Conservation (phyloP, 2,797 vertebrate species). For the Sebastes minor region DNA sequence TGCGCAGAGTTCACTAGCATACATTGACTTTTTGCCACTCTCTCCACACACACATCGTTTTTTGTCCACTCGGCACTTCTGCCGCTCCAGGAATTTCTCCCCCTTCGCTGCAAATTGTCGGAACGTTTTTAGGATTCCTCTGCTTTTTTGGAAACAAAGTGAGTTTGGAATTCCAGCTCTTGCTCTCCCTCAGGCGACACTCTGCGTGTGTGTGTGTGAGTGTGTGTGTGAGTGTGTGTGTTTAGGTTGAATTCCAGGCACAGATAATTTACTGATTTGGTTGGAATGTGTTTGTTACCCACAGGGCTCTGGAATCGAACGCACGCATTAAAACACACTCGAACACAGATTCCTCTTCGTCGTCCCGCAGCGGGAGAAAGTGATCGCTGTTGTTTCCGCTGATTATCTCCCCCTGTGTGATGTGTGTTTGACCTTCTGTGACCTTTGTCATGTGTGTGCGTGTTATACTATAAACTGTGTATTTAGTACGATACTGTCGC, state of each 20-base stretch:
- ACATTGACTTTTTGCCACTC: constrained; percentile 57
- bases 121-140: constrained; percentile 73
- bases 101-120: constrained; percentile 40
- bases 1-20: constrained; percentile 46
- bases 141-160: constrained; percentile 51
- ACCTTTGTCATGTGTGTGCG: background rate
- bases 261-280: constrained; percentile 79
- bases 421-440: constrained; percentile 32
- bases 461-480: background rate
- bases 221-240: constrained; percentile 18
- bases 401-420: constrained; percentile 11
- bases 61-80: constrained; percentile 68
- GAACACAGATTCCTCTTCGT: constrained; percentile 39
- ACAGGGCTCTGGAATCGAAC: constrained; percentile 58
- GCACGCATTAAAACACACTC: constrained; percentile 24
- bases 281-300: constrained; percentile 80
- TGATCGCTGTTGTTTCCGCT: constrained; percentile 31
- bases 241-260: constrained; percentile 57
- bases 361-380: constrained; percentile 33
- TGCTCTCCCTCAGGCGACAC: constrained; percentile 33
- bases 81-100: constrained; percentile 50
- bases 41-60: constrained; percentile 22
- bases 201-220: background rate
- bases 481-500: too few species aligned
- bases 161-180: constrained; percentile 61